Base-by-base conservation (phyloP, 1,140 invertebrate genomes). In the Drosophila saltans region DNA sequence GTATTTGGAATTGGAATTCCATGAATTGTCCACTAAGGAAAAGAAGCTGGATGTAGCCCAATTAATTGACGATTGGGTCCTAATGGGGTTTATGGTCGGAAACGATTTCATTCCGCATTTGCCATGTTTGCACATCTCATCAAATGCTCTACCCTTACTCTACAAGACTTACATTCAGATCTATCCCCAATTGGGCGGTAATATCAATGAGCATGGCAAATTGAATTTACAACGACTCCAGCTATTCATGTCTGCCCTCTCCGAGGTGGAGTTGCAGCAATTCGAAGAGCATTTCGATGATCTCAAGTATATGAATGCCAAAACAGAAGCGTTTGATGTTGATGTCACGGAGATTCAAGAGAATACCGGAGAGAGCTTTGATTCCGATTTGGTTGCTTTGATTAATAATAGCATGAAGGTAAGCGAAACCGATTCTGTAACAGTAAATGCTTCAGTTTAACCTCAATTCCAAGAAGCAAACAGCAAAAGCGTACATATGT, bases 101-200 rank as follows among this genome's bases (percentile, higher is more conserved):
- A 99, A 99, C 93, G 98, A 99, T 93, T 99, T 99, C 93, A 97
- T 99, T 81, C 98, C 98, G 0, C 95, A 99, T 93, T 93, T 99
- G 63, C 98, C 98, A 33, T 95, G 98, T 92, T 94, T 99, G 90
- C 97, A 99, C 92, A 99, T 99, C 78, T 94, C 95, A 64, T 96
- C 97, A 88, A 97, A 97, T 86, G 97, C 97, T 39, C 91, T 99
- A 57, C 96, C 97, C 0, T 92, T 96, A 45, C 93, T 99, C 41
- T 99, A 98, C 93, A 94, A 95, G 80, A 96, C 96, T 1, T 99
- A 99, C 91, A 98, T 96, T 91, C 94, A 95, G 33, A 95, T 98
- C 26, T 93, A 99, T 75, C 97, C 97, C 1, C 95, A 94, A 16
- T 94, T 99, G 74, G 96, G 96, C 92, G 98, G 97, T 96, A 93